phyloP scores from a whole-genome alignment of 2,797 vertebrate species.

The Chloroceryle inda region DNA sequence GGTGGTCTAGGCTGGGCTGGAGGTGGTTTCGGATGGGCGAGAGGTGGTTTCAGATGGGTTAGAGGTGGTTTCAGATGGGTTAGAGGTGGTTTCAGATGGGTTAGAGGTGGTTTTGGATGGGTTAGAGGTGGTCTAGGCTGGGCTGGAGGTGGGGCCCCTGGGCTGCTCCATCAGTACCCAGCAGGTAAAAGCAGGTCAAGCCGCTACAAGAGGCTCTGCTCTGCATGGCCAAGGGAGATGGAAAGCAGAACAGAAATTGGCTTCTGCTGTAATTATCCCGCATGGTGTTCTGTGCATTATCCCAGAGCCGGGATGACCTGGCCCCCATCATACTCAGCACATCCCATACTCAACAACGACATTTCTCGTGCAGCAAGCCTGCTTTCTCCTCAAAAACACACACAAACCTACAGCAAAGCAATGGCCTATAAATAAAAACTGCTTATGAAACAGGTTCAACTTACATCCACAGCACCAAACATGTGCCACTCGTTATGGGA shows the following conservation, averaged over 20 bases:
- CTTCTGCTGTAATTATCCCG: neutral
- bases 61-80: too few relatives aligned
- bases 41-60: neutral
- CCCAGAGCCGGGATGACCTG: fast-evolving
- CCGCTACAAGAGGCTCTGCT: fast-evolving
- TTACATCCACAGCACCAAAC: neutral
- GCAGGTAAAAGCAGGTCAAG: neutral
- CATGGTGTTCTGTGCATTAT: fast-evolving
- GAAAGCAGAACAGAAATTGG: neutral
- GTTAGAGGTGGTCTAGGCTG: too few relatives aligned
- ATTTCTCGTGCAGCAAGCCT: neutral
- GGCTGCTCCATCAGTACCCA: neutral
- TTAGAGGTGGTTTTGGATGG: too few relatives aligned
- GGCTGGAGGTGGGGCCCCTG: too few relatives aligned
- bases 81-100: too few relatives aligned
- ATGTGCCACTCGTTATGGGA: neutral
- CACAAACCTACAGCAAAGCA: neutral
- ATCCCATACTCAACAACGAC: fast-evolving
- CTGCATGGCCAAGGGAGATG: neutral
- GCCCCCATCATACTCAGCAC: fast-evolving
- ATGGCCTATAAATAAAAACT: neutral
- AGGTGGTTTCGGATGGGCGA: neutral
- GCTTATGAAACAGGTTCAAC: neutral
- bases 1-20: neutral
- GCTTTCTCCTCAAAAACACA: neutral